These are phyloP conservation scores for Sciurus niger DNA, from an alignment of 2,113 vertebrate species.

Conservation along the genomic window DNA sequence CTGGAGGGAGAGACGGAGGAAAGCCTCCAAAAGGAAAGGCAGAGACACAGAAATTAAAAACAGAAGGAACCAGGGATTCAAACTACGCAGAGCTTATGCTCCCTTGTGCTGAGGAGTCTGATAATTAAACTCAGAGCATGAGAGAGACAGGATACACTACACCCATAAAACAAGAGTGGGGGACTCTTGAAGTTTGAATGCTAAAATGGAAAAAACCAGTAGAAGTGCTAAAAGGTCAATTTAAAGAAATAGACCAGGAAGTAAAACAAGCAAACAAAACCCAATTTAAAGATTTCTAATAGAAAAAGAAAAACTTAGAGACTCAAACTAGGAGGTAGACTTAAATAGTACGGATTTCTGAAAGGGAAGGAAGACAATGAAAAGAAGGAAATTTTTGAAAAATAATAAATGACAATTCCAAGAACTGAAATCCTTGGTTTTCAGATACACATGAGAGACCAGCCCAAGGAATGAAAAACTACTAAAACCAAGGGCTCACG, in stretches of 20 bases:
- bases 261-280: background rate
- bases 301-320: background rate
- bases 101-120: background rate
- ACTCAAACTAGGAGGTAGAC: background rate
- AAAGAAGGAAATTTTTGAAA: background rate
- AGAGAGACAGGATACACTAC: background rate
- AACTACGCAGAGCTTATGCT: background rate
- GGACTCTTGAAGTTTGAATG: background rate
- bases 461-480: background rate
- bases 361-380: background rate
- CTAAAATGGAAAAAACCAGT: background rate
- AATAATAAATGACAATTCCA: background rate
- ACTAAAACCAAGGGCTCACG: background rate
- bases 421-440: background rate
- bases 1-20: background rate
- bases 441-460: background rate
- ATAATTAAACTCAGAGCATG: background rate
- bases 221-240: background rate
- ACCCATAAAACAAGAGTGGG: background rate
- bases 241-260: background rate
- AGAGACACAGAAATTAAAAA: background rate
- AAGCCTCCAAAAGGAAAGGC: background rate
- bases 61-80: background rate
- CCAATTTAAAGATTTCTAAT: background rate
- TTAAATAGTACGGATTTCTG: background rate